Conservation (phyloP, 2,113 vertebrate species). For the Hippopotamus amphibius region DNA sequence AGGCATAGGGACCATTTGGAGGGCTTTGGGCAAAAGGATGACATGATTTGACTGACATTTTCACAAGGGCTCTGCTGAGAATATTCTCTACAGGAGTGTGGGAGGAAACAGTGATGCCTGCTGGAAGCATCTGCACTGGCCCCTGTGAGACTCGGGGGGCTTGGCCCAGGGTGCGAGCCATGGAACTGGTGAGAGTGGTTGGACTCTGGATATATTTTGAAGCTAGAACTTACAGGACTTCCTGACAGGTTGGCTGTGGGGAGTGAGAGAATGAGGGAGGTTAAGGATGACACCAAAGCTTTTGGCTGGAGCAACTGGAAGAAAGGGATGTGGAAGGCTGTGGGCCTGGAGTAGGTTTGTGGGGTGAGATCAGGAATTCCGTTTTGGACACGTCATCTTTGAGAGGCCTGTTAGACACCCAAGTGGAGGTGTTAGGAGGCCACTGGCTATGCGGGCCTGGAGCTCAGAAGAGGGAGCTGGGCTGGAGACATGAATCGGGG, state of each 20-base stretch:
- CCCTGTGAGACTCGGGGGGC: not conserved
- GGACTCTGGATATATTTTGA: not conserved
- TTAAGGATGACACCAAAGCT: not conserved
- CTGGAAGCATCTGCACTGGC: rapidly evolving
- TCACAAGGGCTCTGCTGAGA: not conserved
- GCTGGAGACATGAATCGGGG: not conserved
- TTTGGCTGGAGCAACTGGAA: not conserved
- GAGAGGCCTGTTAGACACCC: not conserved
- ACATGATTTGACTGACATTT: not conserved
- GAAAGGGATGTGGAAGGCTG: not conserved
- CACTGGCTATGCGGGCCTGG: no score
- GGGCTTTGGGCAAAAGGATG: not conserved
- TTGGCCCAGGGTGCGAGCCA: not conserved
- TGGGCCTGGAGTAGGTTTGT: not conserved
- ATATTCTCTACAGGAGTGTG: not conserved
- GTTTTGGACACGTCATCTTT: not conserved
- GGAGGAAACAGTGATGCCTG: not conserved
- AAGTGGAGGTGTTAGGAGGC: not conserved
- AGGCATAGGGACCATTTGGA: not conserved
- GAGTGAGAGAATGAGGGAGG: not conserved
- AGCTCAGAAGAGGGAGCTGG: not conserved
- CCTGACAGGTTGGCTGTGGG: not conserved
- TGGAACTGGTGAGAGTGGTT: not conserved
- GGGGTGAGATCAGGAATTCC: not conserved
- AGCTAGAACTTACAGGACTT: not conserved